Evolutionary conservation across 2,113 vertebrate species (phyloP).

Genomic region (Tupaia tana): DNA sequence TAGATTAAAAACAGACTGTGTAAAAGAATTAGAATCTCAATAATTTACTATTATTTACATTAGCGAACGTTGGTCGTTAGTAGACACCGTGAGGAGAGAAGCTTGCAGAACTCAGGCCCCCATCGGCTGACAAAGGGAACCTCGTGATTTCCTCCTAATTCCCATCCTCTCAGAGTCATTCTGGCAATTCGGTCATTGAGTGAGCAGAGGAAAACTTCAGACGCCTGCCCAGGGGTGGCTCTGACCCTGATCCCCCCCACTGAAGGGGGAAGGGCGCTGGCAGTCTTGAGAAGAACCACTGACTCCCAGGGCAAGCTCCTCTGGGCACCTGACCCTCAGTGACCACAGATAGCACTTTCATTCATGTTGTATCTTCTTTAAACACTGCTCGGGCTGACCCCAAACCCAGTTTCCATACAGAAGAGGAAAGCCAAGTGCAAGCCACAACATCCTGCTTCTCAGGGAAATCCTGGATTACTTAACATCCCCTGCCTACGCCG

Average conservation of each 20-base stretch:
- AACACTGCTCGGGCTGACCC: conserved; percentile 42
- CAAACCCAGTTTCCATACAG: conserved; percentile 64
- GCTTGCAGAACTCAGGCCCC: conserved; percentile 43
- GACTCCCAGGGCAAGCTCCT: background rate
- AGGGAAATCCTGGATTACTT: background rate
- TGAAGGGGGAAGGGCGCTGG: background rate
- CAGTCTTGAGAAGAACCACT: conserved; percentile 31
- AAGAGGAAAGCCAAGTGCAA: background rate
- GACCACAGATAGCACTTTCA: background rate
- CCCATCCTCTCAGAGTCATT: conserved; percentile 26
- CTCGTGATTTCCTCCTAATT: background rate
- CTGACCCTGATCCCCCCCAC: background rate
- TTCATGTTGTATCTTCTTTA: conserved; percentile 52
- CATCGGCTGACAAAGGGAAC: background rate
- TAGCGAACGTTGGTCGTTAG: conserved; percentile 84
- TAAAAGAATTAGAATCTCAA: conserved; percentile 90
- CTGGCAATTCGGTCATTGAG: background rate
- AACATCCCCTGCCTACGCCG: background rate
- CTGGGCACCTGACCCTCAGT: background rate
- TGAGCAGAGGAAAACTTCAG: conserved; percentile 3
- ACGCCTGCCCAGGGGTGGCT: background rate
- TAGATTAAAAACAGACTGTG: conserved; percentile 88
- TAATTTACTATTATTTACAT: conserved; percentile 92
- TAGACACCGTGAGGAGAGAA: conserved; percentile 73
- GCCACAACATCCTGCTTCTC: background rate